Conservation (phyloP, 2,888 invertebrate genomes). For the Herminia tarsipennalis region DNA sequence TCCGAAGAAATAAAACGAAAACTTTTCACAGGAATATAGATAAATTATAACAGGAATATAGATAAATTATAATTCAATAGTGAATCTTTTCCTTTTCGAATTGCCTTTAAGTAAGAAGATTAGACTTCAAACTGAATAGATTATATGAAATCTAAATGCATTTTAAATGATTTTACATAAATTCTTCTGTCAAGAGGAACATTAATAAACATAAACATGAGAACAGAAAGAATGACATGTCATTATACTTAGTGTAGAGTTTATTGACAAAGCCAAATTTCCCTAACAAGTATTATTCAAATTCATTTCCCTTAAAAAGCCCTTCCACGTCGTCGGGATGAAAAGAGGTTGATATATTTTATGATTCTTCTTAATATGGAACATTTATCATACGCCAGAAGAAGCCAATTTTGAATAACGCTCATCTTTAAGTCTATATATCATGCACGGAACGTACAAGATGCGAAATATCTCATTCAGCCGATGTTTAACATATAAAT, state of each 20-base stretch:
- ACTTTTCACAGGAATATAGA: too few species aligned
- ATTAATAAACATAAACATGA: too few species aligned
- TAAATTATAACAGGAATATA: too few species aligned
- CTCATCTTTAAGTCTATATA: conserved; percentile 47
- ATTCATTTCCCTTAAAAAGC: conserved; percentile 11
- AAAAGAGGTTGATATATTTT: conserved; percentile 8
- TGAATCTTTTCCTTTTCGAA: too few species aligned
- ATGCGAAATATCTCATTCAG: conserved; percentile 72
- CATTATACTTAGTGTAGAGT: background rate
- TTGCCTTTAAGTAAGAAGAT: too few species aligned
- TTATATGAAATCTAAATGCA: too few species aligned
- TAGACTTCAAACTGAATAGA: too few species aligned
- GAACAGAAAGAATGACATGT: too few species aligned
- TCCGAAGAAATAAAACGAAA: too few species aligned
- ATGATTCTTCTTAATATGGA: conserved; percentile 11
- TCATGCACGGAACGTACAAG: conserved; percentile 59
- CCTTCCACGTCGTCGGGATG: conserved; percentile 3
- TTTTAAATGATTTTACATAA: too few species aligned
- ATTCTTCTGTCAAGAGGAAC: too few species aligned
- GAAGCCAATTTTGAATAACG: conserved; percentile 40
- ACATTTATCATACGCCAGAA: conserved; percentile 33
- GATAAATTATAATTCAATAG: too few species aligned
- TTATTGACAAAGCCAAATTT: background rate
- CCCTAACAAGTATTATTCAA: conserved; percentile 6
- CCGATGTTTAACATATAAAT: conserved; percentile 81